These are phyloP conservation scores for Holothuria scabra DNA, from an alignment of 53 echinoderm and acorn worm species.

Conservation along the genomic window DNA sequence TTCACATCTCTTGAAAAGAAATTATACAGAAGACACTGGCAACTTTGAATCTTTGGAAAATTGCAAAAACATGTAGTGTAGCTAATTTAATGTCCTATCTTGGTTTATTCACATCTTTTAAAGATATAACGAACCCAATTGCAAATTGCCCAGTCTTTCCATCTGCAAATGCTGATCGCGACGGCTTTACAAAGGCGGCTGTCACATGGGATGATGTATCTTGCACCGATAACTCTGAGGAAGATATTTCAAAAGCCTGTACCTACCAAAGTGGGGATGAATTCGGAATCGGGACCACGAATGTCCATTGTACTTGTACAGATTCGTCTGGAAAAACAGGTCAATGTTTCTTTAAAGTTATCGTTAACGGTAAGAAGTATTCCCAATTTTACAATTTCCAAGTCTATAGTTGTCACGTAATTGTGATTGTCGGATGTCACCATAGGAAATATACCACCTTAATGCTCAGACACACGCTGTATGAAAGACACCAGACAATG, in stretches of 20 bases:
- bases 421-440: too few species aligned
- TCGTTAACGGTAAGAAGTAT: constrained; percentile 8
- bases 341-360: not conserved
- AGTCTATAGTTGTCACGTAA: too few species aligned
- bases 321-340: not conserved
- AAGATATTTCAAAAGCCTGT: not conserved
- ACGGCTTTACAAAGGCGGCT: not conserved
- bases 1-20: too few species aligned
- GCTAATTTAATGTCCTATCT: too few species aligned
- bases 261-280: not conserved
- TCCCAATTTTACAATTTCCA: too few species aligned
- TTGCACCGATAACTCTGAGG: not conserved
- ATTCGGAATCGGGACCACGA: not conserved
- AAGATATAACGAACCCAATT: not conserved
- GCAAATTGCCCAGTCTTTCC: not conserved
- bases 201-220: not conserved
- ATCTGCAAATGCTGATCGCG: not conserved
- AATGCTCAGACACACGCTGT: too few species aligned
- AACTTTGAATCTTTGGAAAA: too few species aligned
- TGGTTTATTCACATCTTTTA: too few species aligned
- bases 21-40: too few species aligned
- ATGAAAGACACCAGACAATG: too few species aligned
- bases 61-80: too few species aligned
- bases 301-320: not conserved
- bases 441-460: too few species aligned